These are phyloP conservation scores for Pherbina coryleti DNA, from an alignment of 2,888 invertebrate species.

Conservation along the genomic window DNA sequence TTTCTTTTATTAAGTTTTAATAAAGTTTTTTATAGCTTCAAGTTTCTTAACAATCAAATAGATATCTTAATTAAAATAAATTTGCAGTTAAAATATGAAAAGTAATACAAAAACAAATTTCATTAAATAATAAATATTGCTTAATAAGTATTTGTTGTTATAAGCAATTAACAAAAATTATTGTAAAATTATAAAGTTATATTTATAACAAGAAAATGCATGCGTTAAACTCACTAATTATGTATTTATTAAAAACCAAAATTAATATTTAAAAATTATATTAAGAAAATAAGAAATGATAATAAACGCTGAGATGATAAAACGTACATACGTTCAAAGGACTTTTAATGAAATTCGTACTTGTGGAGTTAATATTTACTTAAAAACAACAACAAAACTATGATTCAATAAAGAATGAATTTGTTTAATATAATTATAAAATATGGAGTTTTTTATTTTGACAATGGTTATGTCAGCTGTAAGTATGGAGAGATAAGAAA, in stretches of 20 bases:
- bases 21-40: background rate
- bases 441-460: too few species aligned
- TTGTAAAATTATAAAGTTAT: slow-evolving; percentile 8
- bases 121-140: background rate
- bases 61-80: background rate
- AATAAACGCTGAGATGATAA: background rate
- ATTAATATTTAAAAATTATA: background rate
- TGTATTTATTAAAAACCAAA: slow-evolving; percentile 9
- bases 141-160: background rate
- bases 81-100: background rate
- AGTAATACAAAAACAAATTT: background rate
- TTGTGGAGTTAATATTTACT: background rate
- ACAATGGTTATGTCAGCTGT: too few species aligned
- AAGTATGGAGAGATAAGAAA: too few species aligned
- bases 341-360: background rate
- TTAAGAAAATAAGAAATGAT: background rate
- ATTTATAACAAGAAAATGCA: slow-evolving; percentile 20
- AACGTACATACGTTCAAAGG: background rate
- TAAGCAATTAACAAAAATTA: background rate
- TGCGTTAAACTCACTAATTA: slow-evolving; percentile 18
- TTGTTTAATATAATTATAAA: slow-evolving; percentile 25
- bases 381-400: background rate
- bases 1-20: background rate
- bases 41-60: too few species aligned
- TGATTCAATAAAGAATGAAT: slow-evolving; percentile 25